These are phyloP conservation scores for Oryctes rhinoceros DNA, from an alignment of 1,140 invertebrate genomes.

Conservation along the genomic window DNA sequence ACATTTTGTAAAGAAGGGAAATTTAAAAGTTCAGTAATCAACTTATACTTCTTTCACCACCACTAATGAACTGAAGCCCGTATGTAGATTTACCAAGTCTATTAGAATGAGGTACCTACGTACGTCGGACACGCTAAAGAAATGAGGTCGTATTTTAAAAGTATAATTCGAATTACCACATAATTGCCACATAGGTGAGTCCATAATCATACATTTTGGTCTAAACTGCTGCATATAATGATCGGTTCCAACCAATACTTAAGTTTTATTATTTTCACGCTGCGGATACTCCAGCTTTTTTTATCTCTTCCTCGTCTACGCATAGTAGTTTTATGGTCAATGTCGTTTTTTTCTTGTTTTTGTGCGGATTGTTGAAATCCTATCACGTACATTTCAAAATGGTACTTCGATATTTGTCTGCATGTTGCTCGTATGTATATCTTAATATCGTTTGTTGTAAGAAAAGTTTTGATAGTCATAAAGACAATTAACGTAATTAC, in stretches of 20 bases:
- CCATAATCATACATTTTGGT: conserved; percentile 39
- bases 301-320: neutral
- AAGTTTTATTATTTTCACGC: conserved; percentile 29
- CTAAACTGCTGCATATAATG: conserved; percentile 28
- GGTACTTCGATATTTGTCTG: too few species aligned
- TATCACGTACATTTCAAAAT: neutral
- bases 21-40: neutral
- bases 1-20: neutral
- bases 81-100: neutral
- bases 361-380: neutral
- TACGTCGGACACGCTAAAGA: conserved; percentile 1
- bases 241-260: conserved; percentile 20
- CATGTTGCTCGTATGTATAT: too few species aligned
- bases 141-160: conserved; percentile 37
- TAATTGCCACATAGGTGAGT: conserved; percentile 38
- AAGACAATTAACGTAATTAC: too few species aligned
- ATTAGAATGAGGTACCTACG: neutral
- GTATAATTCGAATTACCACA: conserved; percentile 39
- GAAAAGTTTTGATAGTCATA: too few species aligned
- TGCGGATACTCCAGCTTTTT: neutral
- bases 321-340: neutral
- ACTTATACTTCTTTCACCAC: neutral
- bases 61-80: neutral
- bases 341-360: neutral
- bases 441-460: too few species aligned